phyloP scores from a whole-genome alignment of 64 coral and sea anemone genomes.

The Pachyseris speciosa region DNA sequence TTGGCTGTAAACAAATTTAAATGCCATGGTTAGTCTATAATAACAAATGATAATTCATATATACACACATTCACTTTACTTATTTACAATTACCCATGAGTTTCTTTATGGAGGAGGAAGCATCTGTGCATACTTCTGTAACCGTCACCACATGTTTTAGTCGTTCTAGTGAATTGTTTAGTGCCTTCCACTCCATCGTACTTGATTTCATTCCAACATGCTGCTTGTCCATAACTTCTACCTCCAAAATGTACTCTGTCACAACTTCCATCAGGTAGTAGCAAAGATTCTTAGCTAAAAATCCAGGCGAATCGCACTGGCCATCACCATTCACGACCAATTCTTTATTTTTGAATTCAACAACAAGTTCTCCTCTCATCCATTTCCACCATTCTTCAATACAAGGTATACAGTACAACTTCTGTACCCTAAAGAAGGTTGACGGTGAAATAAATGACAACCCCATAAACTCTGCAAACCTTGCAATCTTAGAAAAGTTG shows the following conservation, averaged over 20 bases:
- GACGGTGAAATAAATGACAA: constrained; percentile 15
- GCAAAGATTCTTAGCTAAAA: constrained; percentile 39
- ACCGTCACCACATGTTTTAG: neutral
- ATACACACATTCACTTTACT: no score
- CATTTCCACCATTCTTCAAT: constrained; percentile 65
- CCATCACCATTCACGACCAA: constrained; percentile 50
- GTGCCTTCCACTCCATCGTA: neutral
- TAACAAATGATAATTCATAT: no score
- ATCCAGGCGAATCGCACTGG: constrained; percentile 57
- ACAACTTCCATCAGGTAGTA: constrained; percentile 71
- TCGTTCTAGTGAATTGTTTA: neutral
- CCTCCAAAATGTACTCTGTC: neutral
- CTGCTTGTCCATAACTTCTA: neutral
- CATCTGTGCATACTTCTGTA: constrained; percentile 22
- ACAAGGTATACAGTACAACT: constrained; percentile 7
- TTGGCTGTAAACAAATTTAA: no score
- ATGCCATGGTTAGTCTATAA: no score
- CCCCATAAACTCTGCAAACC: constrained; percentile 20
- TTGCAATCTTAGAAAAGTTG: constrained; percentile 50
- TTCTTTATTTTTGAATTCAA: constrained; percentile 17
- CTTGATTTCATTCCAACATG: neutral
- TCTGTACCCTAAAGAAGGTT: constrained; percentile 58
- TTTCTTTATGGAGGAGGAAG: constrained; percentile 17
- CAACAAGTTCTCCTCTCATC: constrained; percentile 26
- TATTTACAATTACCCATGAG: constrained; percentile 1